Evolutionary conservation across 2,113 vertebrate species (phyloP).

Genomic region (Pseudonaja textilis): DNA sequence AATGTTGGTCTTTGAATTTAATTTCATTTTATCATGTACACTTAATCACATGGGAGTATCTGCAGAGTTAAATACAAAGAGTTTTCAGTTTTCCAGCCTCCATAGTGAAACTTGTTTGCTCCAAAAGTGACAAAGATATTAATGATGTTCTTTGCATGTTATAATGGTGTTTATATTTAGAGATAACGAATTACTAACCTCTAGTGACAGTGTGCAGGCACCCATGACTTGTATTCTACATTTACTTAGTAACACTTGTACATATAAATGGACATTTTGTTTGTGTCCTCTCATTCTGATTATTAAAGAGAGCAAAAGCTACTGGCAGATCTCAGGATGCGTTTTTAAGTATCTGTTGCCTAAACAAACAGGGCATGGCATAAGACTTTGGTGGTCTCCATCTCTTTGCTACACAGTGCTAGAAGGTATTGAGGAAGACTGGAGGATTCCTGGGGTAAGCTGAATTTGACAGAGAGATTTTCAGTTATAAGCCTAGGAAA

Average conservation of each 20-base stretch:
- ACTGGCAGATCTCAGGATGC: neutral
- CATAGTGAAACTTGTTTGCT: rapidly evolving
- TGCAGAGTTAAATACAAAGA: constrained; percentile 4
- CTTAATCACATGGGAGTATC: neutral
- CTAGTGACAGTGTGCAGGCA: constrained; percentile 36
- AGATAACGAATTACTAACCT: constrained; percentile 3
- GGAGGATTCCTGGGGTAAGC: neutral
- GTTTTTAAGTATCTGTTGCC: neutral
- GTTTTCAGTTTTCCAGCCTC: neutral
- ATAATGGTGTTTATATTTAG: neutral
- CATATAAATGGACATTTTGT: neutral
- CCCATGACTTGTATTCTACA: neutral
- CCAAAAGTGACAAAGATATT: neutral
- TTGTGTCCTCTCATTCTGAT: neutral
- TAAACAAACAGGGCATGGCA: neutral
- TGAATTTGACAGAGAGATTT: neutral
- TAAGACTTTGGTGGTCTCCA: neutral
- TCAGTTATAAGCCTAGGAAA: neutral
- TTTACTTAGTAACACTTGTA: constrained; percentile 19
- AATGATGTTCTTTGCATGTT: constrained; percentile 11
- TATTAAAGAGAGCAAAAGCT: neutral
- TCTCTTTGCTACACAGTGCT: neutral
- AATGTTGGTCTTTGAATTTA: neutral
- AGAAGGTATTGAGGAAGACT: neutral
- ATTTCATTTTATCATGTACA: neutral